Conservation (phyloP, 2,797 vertebrate genomes). For the Crocidura indochinensis region DNA sequence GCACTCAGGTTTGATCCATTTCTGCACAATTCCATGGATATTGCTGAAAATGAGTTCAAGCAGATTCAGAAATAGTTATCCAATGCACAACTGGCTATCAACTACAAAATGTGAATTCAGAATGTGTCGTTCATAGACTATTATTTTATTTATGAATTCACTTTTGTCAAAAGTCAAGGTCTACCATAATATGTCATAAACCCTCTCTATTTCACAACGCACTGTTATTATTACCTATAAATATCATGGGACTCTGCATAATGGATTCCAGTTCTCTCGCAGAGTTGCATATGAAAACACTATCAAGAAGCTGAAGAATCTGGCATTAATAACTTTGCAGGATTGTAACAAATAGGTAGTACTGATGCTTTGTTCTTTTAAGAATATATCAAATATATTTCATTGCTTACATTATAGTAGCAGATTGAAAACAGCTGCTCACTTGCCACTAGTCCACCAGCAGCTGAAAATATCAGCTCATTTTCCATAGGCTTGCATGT, state of each 20-base stretch:
- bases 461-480: constrained; percentile 85
- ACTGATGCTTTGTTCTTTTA: constrained; percentile 85
- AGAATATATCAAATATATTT: constrained; percentile 86
- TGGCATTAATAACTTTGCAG: constrained; percentile 86
- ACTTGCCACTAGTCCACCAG: constrained; percentile 85
- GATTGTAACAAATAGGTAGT: constrained; percentile 86
- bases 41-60: too few species aligned
- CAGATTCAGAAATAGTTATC: too few species aligned
- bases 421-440: constrained; percentile 96
- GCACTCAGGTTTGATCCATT: too few species aligned
- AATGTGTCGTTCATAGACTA: neutral
- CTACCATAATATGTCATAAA: constrained; percentile 67
- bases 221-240: constrained; percentile 75
- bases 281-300: constrained; percentile 80
- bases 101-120: neutral
- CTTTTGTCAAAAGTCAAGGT: constrained; percentile 76
- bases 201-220: constrained; percentile 70
- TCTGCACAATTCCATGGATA: too few species aligned
- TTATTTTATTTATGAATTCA: constrained; percentile 64
- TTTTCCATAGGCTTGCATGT: constrained; percentile 85
- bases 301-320: constrained; percentile 85
- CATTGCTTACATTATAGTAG: constrained; percentile 92
- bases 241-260: constrained; percentile 78
- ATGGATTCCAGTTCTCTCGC: constrained; percentile 78
- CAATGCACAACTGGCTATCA: neutral